These are phyloP conservation scores for Phaethon lepturus DNA, from an alignment of 2,113 vertebrate genomes.

Conservation along the genomic window DNA sequence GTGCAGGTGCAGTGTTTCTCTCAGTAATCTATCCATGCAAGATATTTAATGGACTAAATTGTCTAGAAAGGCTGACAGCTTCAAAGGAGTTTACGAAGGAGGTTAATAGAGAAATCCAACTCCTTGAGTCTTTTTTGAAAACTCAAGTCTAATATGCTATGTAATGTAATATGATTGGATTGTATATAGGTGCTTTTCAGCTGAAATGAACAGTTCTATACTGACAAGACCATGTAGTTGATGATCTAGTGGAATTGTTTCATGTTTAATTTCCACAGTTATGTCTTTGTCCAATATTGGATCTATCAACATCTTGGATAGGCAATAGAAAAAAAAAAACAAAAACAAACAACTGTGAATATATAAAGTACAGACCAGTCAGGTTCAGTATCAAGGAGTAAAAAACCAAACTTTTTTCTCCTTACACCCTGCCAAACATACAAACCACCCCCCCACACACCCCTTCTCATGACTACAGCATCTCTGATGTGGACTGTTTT, in stretches of 20 bases:
- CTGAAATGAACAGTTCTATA: neutral
- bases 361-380: neutral
- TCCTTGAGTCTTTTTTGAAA: slow-evolving; percentile 20
- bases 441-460: neutral
- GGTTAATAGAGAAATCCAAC: slow-evolving; percentile 18
- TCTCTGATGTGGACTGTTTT: neutral
- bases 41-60: slow-evolving; percentile 14
- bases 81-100: slow-evolving; percentile 10
- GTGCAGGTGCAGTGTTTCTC: slow-evolving; percentile 18
- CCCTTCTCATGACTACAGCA: neutral
- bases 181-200: neutral
- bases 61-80: slow-evolving; percentile 16
- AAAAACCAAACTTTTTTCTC: neutral
- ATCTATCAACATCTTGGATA: neutral
- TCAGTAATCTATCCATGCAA: neutral
- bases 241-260: neutral
- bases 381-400: neutral
- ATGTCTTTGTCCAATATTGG: neutral
- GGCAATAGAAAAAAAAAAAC: neutral
- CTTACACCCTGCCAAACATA: neutral
- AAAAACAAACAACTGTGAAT: neutral
- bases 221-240: neutral
- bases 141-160: neutral
- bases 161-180: neutral
- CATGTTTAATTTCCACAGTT: neutral